phyloP scores from a whole-genome alignment of 2,797 vertebrate genomes.

The Oreochromis mossambicus region DNA sequence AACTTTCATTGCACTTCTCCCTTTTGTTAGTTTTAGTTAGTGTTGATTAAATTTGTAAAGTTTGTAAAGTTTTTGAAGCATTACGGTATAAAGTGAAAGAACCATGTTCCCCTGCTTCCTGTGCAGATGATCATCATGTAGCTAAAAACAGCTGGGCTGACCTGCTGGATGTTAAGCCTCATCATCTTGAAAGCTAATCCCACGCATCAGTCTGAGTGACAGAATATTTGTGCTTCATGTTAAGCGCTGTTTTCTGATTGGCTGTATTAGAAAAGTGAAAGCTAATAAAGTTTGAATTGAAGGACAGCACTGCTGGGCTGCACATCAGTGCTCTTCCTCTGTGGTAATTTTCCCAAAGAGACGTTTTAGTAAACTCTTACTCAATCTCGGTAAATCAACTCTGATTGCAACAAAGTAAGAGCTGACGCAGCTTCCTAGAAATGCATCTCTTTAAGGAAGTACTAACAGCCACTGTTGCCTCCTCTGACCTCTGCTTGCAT shows the following conservation, averaged over 20 bases:
- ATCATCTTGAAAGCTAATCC: not conserved
- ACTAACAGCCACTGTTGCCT: not conserved
- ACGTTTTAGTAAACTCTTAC: slow-evolving; percentile 2
- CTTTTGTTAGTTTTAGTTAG: not conserved
- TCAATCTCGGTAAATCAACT: not conserved
- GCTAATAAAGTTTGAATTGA: not conserved
- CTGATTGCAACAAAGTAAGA: not conserved
- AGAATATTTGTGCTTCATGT: rapidly evolving
- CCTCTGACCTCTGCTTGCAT: not conserved
- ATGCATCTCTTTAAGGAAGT: not conserved
- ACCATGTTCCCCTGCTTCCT: not conserved
- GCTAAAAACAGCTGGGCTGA: not conserved
- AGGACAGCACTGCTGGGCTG: not conserved
- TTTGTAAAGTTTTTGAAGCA: no score
- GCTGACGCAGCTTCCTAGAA: not conserved
- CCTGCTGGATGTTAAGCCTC: not conserved
- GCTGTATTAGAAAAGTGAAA: not conserved
- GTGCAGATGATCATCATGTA: not conserved
- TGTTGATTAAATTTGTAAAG: not conserved
- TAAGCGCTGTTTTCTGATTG: not conserved
- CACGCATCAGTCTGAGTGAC: not conserved
- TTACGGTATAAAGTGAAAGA: not conserved
- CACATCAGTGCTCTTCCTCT: not conserved
- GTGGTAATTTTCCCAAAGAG: not conserved
- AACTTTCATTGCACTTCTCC: not conserved